Evolutionary conservation across 2,888 invertebrate genomes (phyloP).

Genomic region (Hetaerina titia): DNA sequence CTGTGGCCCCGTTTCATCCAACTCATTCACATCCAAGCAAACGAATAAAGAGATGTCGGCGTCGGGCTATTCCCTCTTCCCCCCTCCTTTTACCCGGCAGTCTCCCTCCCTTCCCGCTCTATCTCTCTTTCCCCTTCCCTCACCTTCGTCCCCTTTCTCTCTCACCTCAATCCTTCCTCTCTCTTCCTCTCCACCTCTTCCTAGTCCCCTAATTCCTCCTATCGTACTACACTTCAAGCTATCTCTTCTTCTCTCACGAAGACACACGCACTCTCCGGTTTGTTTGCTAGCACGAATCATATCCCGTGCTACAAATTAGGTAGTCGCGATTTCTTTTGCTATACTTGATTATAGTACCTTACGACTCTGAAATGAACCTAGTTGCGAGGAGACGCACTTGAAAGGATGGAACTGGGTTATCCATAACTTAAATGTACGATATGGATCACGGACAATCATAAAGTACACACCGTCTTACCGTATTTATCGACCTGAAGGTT

Average conservation of each 20-base stretch:
- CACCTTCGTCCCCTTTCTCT: background rate
- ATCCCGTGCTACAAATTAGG: no score
- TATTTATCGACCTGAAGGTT: no score
- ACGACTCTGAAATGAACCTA: no score
- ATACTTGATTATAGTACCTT: no score
- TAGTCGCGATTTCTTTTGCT: no score
- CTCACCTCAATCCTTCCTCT: background rate
- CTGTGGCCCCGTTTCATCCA: slow-evolving; percentile 55
- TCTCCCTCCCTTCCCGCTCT: background rate
- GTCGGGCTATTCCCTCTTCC: slow-evolving; percentile 21
- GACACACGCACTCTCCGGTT: background rate
- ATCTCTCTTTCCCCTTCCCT: background rate
- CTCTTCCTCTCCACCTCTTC: background rate
- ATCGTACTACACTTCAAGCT: background rate
- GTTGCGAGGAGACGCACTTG: no score
- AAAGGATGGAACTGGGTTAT: no score
- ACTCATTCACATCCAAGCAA: slow-evolving; percentile 54
- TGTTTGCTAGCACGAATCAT: no score
- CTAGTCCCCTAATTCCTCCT: background rate
- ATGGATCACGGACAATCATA: no score
- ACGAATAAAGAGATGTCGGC: slow-evolving; percentile 48
- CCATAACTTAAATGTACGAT: no score
- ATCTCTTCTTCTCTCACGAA: background rate
- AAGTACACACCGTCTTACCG: no score
- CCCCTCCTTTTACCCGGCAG: no score